Evolutionary conservation across 2,888 invertebrate species (phyloP), one percentile per base, ranked within the genome.

Genomic region (Eugnorisma glareosa): DNA sequence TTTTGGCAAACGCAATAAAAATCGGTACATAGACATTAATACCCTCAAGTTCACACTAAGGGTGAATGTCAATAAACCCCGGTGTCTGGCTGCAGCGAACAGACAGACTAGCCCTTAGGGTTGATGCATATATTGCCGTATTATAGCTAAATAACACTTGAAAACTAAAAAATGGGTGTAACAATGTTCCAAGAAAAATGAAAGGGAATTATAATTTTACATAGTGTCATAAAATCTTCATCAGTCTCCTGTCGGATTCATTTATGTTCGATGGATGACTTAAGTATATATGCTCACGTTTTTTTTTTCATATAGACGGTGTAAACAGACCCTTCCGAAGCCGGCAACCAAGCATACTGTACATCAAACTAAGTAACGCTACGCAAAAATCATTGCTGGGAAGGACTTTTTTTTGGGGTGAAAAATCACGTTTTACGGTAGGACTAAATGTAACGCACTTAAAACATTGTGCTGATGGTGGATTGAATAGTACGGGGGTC

Each of bases 31-130:
- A 70, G 51, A 54, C 45, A 59, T 51, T 64, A 66, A 71, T 61
- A 59, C 66, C 24, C 61, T 18, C 37, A 73, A 67, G 86, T 76
- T 78, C 73, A 79, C 24, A 48, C 3, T 73, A 66, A 79, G 74
- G 86, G 77, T 72, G 63, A 63, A 59, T 43, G 87, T 83, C 87
- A 83, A 77, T 77, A 88, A 88, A 81, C 89, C 67, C 63, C 8
- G 68, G 51, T 77, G 78, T 83, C 83, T 83, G 61, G 82, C 61
- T 72, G 86, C 86, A 77, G 63, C 18, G 61, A 40, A 43, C 74
- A 78, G 83, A 81, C 89, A 31, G 76, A 67, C 85, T 37, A 48
- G 3, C 87, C 83, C 81, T 67, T 5, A n/a, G 70, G 79, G 73
- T n/a, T 77, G 77, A 81, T 71, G 70, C 64, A 67, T 76, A 72